phyloP scores from a whole-genome alignment of 2,797 vertebrate species.

The Hypotaenidia okinawae region DNA sequence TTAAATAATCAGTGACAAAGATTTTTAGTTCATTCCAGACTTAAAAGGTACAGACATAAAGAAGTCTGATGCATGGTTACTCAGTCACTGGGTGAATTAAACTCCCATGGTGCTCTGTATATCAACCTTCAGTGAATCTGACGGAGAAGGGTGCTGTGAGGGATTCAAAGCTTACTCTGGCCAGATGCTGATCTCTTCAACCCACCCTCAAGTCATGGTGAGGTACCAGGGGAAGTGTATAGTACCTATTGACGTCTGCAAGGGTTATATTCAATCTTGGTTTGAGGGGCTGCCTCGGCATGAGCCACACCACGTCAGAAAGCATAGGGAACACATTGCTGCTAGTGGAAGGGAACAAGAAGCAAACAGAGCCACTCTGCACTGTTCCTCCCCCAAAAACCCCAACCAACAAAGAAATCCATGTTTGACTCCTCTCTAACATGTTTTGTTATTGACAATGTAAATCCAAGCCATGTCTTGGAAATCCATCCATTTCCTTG shows the following conservation, averaged over 20 bases:
- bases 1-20: not conserved
- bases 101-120: not conserved
- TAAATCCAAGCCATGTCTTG: not conserved
- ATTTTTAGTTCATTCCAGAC: not conserved
- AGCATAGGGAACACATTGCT: fast-evolving
- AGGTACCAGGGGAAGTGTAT: not conserved
- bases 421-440: not conserved
- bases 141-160: not conserved
- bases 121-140: not conserved
- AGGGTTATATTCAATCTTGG: fast-evolving
- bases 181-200: not conserved
- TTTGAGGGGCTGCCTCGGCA: not conserved
- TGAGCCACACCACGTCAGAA: not conserved
- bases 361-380: not conserved
- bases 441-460: not conserved
- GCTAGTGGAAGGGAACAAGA: not conserved
- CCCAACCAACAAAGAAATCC: not conserved
- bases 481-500: not conserved
- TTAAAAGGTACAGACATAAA: not conserved
- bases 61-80: not conserved
- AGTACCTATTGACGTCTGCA: not conserved
- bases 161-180: not conserved
- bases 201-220: not conserved
- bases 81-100: not conserved
- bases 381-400: too few relatives aligned